Percentiles rank a stretch among this genome's conserved stretches.
These are phyloP conservation scores for Helogale parvula DNA, from an alignment of 2,113 vertebrate genomes.

Conservation along the genomic window DNA sequence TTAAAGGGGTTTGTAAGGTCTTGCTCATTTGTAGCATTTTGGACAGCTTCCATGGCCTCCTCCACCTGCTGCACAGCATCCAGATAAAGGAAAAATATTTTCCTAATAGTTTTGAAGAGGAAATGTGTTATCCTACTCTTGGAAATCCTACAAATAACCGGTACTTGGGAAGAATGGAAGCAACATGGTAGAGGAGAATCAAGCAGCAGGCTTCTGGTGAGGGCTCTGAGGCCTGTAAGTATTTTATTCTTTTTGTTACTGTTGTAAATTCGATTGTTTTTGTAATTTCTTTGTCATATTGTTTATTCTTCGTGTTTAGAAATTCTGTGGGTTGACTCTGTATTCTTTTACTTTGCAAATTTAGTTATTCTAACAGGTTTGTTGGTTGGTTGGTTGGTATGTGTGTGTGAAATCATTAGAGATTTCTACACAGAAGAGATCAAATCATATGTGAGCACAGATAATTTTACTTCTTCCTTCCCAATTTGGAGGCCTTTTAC, in stretches of 20 bases:
- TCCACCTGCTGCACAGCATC: constrained; percentile 88
- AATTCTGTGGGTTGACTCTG: background rate
- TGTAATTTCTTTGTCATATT: background rate
- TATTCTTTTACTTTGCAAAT: background rate
- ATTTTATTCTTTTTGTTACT: background rate
- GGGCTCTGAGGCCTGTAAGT: background rate
- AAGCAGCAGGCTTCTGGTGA: background rate
- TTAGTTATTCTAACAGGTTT: background rate
- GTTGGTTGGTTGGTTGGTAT: background rate
- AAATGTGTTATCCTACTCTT: background rate
- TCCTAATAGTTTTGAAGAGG: background rate
- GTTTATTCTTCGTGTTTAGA: background rate
- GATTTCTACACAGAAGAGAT: background rate
- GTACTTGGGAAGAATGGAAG: background rate
- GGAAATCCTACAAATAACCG: background rate
- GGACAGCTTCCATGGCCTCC: constrained; percentile 95
- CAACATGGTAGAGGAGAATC: background rate
- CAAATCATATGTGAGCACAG: background rate
- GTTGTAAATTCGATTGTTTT: background rate
- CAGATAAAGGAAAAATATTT: background rate
- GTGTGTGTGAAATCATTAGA: background rate
- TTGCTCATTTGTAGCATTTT: constrained; percentile 97
- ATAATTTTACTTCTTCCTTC: background rate
- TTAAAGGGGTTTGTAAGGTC: constrained; percentile 97
- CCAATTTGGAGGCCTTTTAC: background rate